These are phyloP conservation scores for Lamellibrachia luymesi DNA, from an alignment of 1,140 invertebrate species.

Conservation along the genomic window DNA sequence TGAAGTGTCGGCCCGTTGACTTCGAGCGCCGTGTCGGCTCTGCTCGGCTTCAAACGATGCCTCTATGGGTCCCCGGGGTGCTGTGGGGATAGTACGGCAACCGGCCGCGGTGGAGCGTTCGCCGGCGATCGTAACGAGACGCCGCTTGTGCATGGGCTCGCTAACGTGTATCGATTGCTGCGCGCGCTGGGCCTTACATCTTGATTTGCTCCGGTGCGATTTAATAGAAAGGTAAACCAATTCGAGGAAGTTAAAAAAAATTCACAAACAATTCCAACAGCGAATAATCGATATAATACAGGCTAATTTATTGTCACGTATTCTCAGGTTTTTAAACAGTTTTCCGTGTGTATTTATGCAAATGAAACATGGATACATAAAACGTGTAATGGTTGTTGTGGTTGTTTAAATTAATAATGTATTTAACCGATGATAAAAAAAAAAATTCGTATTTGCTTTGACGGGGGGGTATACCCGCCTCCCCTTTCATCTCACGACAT, in stretches of 20 bases:
- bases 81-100: background rate
- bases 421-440: too few species aligned
- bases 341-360: too few species aligned
- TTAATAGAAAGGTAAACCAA: background rate
- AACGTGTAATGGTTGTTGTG: too few species aligned
- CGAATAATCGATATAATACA: too few species aligned
- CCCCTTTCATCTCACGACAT: background rate
- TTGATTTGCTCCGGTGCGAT: background rate
- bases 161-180: background rate
- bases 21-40: background rate
- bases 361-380: too few species aligned
- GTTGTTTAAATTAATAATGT: too few species aligned
- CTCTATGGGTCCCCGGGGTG: background rate
- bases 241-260: too few species aligned
- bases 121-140: background rate
- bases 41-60: background rate
- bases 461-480: background rate
- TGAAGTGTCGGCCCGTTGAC: background rate
- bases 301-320: too few species aligned
- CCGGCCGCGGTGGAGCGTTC: background rate
- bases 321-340: too few species aligned
- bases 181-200: background rate
- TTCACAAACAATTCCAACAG: too few species aligned
- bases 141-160: background rate
- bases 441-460: too few species aligned